Base-by-base conservation (phyloP, 2,888 invertebrate genomes). In the Parthenolecanium corni region DNA sequence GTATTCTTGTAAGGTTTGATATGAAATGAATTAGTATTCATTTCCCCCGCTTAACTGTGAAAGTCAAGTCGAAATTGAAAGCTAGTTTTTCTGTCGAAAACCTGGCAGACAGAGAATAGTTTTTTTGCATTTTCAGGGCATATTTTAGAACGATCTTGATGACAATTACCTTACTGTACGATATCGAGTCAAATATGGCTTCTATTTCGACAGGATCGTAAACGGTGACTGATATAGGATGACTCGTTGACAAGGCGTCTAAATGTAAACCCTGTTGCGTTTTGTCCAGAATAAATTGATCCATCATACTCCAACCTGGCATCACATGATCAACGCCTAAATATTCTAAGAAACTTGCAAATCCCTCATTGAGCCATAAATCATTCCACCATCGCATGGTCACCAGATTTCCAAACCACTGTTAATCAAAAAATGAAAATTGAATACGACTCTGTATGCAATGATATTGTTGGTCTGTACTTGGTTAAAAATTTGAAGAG, bases 351-450 rank as follows among this genome's bases (percentile, higher is more conserved):
- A 86, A 88, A 54, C 84, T 85, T 0, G 90, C 89, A 65, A 90
- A 84, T 0, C 86, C 93, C 72, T 93, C 92, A 72, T 92, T 86
- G 66, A 94, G 76, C 93, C 94, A 94, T 54, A 87, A 78, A 68
- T 93, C 87, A 53, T 87, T 89, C 91, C 91, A 92, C 91, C 91
- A 92, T 69, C 88, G 85, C 76, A 94, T 93, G 0, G 94, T 93
- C 0, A 93, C 92, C 18, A 95, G 79, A 68, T 94, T 93, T 47
- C 89, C 89, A 73, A 89, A 88, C 89, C 89, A 90, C 77, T 78
- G 69, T 64, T 31, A 72, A 72, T 67, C 16, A 67, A 67, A 16
- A n/a, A n/a, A n/a, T n/a, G n/a, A n/a, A n/a, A n/a, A n/a, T n/a
- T n/a, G n/a, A n/a, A n/a, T n/a, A n/a, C n/a, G n/a, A n/a, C n/a